Conservation (phyloP, 1,140 invertebrate species). For the Heliothis virescens region DNA sequence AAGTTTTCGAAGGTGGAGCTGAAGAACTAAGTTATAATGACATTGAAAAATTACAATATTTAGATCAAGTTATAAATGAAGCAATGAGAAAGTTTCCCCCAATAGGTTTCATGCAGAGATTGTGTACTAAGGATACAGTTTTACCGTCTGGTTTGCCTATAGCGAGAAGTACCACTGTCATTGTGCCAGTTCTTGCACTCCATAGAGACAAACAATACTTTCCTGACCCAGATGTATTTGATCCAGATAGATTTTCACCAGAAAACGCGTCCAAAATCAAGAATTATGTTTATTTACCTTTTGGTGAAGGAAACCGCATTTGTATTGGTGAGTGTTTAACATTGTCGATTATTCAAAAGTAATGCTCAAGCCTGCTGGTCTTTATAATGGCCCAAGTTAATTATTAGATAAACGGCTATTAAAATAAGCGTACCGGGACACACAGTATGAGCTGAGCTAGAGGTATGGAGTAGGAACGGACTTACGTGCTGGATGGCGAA, state of each 20-base stretch:
- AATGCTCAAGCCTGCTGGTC: too few relatives aligned
- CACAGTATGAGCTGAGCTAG: background rate
- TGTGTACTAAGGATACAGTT: conserved; percentile 76
- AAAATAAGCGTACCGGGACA: background rate
- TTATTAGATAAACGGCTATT: too few relatives aligned
- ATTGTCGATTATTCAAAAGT: too few relatives aligned
- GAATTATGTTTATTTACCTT: conserved; percentile 88
- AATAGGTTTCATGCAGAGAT: conserved; percentile 76
- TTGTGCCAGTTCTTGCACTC: conserved; percentile 87
- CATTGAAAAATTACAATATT: conserved; percentile 76
- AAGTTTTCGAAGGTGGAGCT: conserved; percentile 62
- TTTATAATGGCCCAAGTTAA: too few relatives aligned
- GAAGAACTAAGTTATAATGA: conserved; percentile 78
- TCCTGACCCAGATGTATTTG: conserved; percentile 87
- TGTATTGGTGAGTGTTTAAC: conserved; percentile 86
- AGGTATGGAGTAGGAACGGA: background rate
- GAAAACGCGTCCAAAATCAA: conserved; percentile 81
- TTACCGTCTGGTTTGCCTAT: conserved; percentile 80
- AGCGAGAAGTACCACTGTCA: conserved; percentile 81
- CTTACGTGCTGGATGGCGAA: too few relatives aligned
- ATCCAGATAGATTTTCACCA: conserved; percentile 87
- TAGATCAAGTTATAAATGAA: conserved; percentile 83
- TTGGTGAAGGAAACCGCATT: conserved; percentile 90
- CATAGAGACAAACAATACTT: conserved; percentile 87
- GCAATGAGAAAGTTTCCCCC: conserved; percentile 84